Evolutionary conservation across 2,113 vertebrate species (phyloP), one percentile per base, ranked within the genome.

Genomic region (Pollimyrus isidori): DNA sequence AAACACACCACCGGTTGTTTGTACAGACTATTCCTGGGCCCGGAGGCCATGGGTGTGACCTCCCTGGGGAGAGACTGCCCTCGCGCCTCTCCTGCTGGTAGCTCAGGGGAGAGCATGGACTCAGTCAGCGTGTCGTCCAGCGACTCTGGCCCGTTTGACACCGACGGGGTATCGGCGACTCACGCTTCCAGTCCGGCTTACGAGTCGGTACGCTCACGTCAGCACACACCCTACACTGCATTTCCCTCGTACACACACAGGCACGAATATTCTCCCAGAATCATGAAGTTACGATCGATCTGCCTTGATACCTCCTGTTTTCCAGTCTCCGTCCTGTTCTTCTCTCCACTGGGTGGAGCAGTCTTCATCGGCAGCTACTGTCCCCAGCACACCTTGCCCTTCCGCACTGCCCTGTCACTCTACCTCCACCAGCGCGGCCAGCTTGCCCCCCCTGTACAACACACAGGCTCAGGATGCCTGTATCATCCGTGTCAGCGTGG

Each of bases 31-130:
- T 98, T 99, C 86, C 95, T 97, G 80, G 97, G 97, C 19, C 89
- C 95, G 0, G 98, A 99, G 88, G 50, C 94, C 0, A 92, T 93
- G 5, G 11, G 94, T n/a, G 94, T 94, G 1, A 96, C 93, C 90
- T 96, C 97, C 21, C 96, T 97, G 6, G 92, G 95, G 93, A 97
- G 97, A 92, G 97, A 97, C 87, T 96, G 92, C 23, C 95, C 96
- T 15, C 93, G 96, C 84, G 96, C 96, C 84, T 93, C 96, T 0
- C 96, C 95, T 88, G 95, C 95, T 48, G 97, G 97, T 91, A 98
- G 97, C 95, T 97, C 97, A 0, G 96, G 96, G 9, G 98, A 99
- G 21, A 99, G 98, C 95, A 97, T 97, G 89, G 97, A 99, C 93
- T 98, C 97, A 0, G 97, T 97, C 94, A 99, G 98, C 0, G 96